Evolutionary conservation across 1,140 invertebrate species (phyloP).

Genomic region (Drosophila truncata): DNA sequence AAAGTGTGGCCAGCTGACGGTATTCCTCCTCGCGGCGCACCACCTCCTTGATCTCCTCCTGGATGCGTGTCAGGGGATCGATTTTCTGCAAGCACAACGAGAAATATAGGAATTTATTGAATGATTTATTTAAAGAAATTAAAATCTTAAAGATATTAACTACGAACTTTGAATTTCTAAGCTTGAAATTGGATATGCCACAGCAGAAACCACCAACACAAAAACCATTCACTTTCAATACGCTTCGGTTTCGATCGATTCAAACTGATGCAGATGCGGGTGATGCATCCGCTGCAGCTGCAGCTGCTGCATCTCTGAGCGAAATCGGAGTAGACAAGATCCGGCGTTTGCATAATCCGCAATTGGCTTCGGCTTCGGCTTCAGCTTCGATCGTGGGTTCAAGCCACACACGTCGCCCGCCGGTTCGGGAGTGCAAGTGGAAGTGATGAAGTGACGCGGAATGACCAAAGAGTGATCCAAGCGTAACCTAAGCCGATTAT

Average conservation of each 20-base stretch:
- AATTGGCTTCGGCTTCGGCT: too few species aligned
- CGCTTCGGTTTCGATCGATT: slow-evolving; percentile 8
- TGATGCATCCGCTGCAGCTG: not conserved
- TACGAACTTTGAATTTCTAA: slow-evolving; percentile 55
- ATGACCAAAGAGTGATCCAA: slow-evolving; percentile 14
- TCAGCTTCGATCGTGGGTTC: slow-evolving; percentile 21
- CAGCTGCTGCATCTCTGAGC: slow-evolving; percentile 16
- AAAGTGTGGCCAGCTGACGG: slow-evolving; percentile 87
- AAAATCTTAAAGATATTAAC: too few species aligned
- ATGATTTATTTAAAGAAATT: not conserved
- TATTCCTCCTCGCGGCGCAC: slow-evolving; percentile 89
- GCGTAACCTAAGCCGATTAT: slow-evolving; percentile 51
- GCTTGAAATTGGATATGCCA: slow-evolving; percentile 58
- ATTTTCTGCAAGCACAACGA: slow-evolving; percentile 85
- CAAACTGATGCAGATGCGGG: not conserved
- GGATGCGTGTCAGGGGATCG: slow-evolving; percentile 88
- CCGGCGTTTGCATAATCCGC: slow-evolving; percentile 38
- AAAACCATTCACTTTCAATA: slow-evolving; percentile 38
- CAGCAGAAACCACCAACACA: slow-evolving; percentile 4
- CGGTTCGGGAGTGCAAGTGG: not conserved
- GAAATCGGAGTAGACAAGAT: slow-evolving; percentile 33
- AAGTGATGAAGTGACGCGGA: slow-evolving; percentile 11
- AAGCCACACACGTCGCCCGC: slow-evolving; percentile 20
- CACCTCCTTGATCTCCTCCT: slow-evolving; percentile 90
- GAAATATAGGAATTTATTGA: not conserved